Conservation (phyloP, 1,140 invertebrate species). For the Muscidifurax raptorellus region DNA sequence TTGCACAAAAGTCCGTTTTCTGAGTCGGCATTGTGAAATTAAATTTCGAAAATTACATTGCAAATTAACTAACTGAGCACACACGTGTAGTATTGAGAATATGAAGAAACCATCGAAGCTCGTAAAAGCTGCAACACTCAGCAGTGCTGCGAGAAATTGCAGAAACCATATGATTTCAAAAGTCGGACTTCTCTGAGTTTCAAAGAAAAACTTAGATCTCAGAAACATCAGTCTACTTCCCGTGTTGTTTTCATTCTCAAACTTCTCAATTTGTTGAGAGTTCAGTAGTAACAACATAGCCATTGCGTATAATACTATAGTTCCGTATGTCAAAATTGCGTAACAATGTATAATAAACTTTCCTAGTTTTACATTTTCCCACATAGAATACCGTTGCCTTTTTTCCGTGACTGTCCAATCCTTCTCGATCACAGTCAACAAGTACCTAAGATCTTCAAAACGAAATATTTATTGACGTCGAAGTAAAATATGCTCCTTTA, state of each 20-base stretch:
- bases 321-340: constrained; percentile 24
- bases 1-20: neutral
- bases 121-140: constrained; percentile 25
- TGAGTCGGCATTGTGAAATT: neutral
- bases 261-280: neutral
- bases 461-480: neutral
- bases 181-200: constrained; percentile 38
- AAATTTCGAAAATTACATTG: constrained; percentile 35
- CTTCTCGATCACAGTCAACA: neutral
- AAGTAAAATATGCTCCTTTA: neutral
- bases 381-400: neutral
- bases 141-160: constrained; percentile 26
- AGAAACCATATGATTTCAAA: constrained; percentile 49
- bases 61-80: constrained; percentile 46
- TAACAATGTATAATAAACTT: constrained; percentile 16
- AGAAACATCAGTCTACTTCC: constrained; percentile 29
- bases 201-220: constrained; percentile 43
- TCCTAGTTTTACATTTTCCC: constrained; percentile 46
- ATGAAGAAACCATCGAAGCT: constrained; percentile 45
- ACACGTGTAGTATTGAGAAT: constrained; percentile 44
- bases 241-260: neutral
- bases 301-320: neutral
- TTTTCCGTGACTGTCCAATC: neutral
- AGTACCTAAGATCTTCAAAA: neutral
- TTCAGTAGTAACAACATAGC: neutral